A percentile compares a stretch with the other conserved stretches of the same genome.
These are phyloP conservation scores for Tachysurus vachellii DNA, from an alignment of 2,113 vertebrate genomes.

Conservation along the genomic window DNA sequence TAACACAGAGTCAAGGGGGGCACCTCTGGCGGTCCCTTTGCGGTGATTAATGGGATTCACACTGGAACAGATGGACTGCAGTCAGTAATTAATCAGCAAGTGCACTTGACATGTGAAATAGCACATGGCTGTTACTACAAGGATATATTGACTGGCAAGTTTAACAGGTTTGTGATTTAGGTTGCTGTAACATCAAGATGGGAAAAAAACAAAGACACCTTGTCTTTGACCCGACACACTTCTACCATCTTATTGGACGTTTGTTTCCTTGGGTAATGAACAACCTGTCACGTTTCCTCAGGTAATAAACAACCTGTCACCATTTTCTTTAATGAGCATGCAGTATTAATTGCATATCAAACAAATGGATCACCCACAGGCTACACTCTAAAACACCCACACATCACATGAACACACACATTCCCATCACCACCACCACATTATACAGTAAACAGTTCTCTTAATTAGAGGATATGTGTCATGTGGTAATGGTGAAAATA, in stretches of 20 bases:
- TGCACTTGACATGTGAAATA: neutral
- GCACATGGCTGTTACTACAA: neutral
- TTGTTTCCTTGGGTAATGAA: constrained; percentile 12
- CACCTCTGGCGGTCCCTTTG: neutral
- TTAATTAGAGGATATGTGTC: neutral
- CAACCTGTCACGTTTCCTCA: constrained; percentile 28
- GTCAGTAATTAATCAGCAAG: neutral
- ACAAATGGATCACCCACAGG: constrained; percentile 47
- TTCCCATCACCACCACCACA: neutral
- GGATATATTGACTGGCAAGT: neutral
- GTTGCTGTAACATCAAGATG: neutral
- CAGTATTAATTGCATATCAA: constrained; percentile 61
- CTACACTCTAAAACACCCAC: constrained; percentile 41
- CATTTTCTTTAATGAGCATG: constrained; percentile 52
- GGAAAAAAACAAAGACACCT: neutral
- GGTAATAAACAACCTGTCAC: constrained; percentile 52
- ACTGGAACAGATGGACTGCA: neutral
- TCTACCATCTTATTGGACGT: constrained; percentile 33
- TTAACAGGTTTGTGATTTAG: neutral
- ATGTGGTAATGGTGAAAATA: neutral
- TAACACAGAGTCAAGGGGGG: neutral
- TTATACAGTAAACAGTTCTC: constrained; percentile 14
- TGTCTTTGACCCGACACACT: neutral
- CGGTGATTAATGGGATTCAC: neutral
- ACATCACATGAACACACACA: constrained; percentile 16